Evolutionary conservation across 1,140 invertebrate species (phyloP).

Genomic region (Hypsibius dujardini): DNA sequence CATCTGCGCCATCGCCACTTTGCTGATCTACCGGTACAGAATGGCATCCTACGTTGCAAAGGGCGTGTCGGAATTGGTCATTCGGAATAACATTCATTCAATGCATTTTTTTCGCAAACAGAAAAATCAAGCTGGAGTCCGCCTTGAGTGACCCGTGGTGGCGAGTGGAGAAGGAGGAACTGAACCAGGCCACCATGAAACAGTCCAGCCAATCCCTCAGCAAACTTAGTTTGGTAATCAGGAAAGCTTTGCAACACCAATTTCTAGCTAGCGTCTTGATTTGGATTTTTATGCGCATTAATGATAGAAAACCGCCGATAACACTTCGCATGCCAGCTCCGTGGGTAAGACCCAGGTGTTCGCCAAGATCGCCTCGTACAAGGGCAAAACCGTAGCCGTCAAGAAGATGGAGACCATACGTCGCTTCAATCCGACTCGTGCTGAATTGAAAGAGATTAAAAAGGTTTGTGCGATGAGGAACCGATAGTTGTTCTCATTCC

Average conservation of each 20-base stretch:
- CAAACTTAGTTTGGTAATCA: slow-evolving; percentile 11
- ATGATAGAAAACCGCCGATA: slow-evolving; percentile 9
- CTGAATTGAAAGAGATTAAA: slow-evolving; percentile 13
- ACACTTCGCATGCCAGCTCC: slow-evolving; percentile 12
- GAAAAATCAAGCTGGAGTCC: slow-evolving; percentile 14
- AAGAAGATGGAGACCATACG: slow-evolving; percentile 15
- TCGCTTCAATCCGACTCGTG: slow-evolving; percentile 7
- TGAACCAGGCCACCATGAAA: slow-evolving; percentile 14
- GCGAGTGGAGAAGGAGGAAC: slow-evolving; percentile 17
- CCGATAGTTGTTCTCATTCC: no score
- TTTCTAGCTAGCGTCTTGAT: no score
- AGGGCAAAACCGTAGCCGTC: slow-evolving; percentile 12
- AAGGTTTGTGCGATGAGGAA: background rate
- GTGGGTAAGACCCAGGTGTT: slow-evolving; percentile 14
- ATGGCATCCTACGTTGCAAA: background rate
- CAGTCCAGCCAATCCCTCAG: slow-evolving; percentile 14
- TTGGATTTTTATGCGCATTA: no score
- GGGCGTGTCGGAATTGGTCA: no score
- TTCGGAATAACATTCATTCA: no score
- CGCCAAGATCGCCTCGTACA: slow-evolving; percentile 13
- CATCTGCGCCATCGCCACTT: slow-evolving; percentile 11
- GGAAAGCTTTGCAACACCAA: no score
- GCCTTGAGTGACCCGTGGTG: slow-evolving; percentile 15
- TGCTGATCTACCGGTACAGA: slow-evolving; percentile 12
- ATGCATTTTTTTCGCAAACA: background rate